These are phyloP conservation scores for Rallus crepitans DNA, from an alignment of 2,797 vertebrate species.

Conservation along the genomic window DNA sequence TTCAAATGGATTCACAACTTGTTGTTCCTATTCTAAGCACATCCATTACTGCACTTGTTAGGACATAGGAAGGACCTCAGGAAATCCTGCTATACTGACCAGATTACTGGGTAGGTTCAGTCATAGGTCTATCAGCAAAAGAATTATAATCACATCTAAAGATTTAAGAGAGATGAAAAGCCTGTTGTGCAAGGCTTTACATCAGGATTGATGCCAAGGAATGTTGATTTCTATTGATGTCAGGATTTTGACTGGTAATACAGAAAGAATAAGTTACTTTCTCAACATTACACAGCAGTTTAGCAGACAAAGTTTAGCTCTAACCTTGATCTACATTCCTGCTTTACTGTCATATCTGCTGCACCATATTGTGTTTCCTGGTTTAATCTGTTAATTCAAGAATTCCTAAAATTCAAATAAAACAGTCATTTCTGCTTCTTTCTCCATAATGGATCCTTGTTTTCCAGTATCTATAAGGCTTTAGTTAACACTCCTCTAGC, in stretches of 20 bases:
- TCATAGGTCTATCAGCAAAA: neutral
- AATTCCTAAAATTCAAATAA: neutral
- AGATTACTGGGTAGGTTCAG: neutral
- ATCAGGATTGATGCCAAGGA: neutral
- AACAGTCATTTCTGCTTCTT: neutral
- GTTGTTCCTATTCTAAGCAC: neutral
- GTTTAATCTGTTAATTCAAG: neutral
- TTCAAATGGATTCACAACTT: neutral
- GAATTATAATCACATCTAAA: neutral
- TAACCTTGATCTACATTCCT: neutral
- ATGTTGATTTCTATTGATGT: fast-evolving
- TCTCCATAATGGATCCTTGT: neutral
- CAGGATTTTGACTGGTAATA: neutral
- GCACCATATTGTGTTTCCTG: neutral
- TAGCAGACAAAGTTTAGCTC: neutral
- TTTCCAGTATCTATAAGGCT: neutral
- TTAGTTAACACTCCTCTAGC: neutral
- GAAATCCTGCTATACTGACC: neutral
- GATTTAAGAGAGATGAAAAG: neutral
- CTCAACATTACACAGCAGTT: neutral
- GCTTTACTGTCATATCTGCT: neutral
- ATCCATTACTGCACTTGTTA: neutral
- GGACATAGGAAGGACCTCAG: neutral
- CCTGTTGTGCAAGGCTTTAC: neutral
- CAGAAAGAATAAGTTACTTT: neutral